Base-by-base conservation (phyloP, 2,113 vertebrate species). In the Thermophis baileyi region DNA sequence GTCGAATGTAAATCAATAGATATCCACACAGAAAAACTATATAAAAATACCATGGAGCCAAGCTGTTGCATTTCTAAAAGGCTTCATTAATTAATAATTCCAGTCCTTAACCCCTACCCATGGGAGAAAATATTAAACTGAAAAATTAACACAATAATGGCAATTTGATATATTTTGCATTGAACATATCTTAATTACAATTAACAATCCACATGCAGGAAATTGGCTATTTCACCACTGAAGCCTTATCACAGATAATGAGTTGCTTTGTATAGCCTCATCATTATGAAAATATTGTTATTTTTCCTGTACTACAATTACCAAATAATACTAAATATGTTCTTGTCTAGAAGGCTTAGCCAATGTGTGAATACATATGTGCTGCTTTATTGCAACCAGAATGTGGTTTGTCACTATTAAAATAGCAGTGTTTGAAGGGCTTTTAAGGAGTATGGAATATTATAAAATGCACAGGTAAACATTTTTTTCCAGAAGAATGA, bases 81-180 rank as follows among this genome's bases (percentile, higher is more conserved):
- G 1, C 10, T 94, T 6, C 14, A n/a, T 94, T 93, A 96, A 96
- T 93, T 93, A 93, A 9, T 47, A 92, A 3, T 9, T 1, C 0
- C 22, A 85, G 87, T 7, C 27, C 11, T 86, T 95, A 88, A 94
- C 60, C 88, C 2, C 27, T 54, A 87, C 40, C 10, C 44, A n/a
- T 0, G 0, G 46, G 51, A 92, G 53, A 92, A 2, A 3, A 88
- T 85, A 91, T 92, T 92, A 90, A 46, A 60, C 89, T 20, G 1
- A 60, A 85, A 92, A 92, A 96, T 96, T 94, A 94, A 55, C 74
- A 92, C 9, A 93, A 2, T 10, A 92, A 57, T 35, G 5, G 2
- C 46, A 93, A 55, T 2, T 92, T 30, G 12, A 25, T 60, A 35
- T 60, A 1, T 30, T 93, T 91, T 94, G 91, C 89, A 89, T 95